Percentiles rank a stretch among this genome's conserved stretches.
Evolutionary conservation across 2,888 invertebrate species (phyloP).

Genomic region (Peribatodes rhomboidaria): DNA sequence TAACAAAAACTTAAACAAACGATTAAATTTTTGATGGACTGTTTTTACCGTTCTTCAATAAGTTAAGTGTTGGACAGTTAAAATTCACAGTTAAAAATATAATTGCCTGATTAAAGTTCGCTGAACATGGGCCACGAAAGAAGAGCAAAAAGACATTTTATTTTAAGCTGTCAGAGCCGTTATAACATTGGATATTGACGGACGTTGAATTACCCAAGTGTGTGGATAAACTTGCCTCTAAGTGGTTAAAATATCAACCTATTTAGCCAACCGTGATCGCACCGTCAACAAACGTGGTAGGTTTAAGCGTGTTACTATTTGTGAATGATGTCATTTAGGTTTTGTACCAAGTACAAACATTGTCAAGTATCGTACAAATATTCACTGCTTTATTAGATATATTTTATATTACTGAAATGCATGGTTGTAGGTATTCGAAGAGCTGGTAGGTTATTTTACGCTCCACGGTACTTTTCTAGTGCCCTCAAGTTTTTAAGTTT

Average conservation of each 20-base stretch:
- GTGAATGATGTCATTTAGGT: slow-evolving; percentile 34
- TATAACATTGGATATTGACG: slow-evolving; percentile 5
- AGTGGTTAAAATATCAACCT: slow-evolving; percentile 35
- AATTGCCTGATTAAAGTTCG: no score
- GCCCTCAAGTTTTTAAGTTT: no score
- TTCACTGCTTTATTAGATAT: slow-evolving; percentile 2
- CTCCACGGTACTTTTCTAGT: background rate
- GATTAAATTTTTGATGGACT: no score
- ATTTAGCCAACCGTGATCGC: slow-evolving; percentile 23
- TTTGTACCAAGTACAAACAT: slow-evolving; percentile 28
- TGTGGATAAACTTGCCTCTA: slow-evolving; percentile 15
- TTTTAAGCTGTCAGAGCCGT: background rate
- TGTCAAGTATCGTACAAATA: slow-evolving; percentile 27
- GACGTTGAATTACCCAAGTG: background rate
- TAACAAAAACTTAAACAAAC: no score
- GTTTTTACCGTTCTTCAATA: no score
- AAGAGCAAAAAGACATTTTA: background rate
- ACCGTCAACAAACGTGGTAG: slow-evolving; percentile 7
- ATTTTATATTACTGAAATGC: slow-evolving; percentile 5
- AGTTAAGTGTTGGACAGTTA: no score
- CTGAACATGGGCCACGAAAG: no score
- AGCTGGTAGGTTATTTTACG: background rate
- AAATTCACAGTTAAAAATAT: no score
- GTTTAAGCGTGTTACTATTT: slow-evolving; percentile 11
- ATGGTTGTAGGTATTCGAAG: background rate